Conservation (phyloP, 2,888 invertebrate species). For the Dexiosoma caninum region DNA sequence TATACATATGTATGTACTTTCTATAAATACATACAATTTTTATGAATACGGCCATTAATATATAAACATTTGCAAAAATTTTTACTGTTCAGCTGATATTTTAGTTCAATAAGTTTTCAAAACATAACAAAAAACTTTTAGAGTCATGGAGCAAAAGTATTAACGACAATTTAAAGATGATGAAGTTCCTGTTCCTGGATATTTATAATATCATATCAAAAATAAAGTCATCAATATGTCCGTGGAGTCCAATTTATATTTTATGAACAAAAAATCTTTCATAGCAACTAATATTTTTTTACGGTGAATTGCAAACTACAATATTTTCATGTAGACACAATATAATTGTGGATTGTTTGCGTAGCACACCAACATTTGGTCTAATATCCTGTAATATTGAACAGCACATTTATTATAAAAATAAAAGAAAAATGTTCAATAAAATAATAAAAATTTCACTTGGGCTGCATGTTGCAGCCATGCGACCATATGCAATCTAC, state of each 20-base stretch:
- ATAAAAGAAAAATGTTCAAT: background rate
- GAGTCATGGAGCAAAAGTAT: no score
- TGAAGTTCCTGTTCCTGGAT: no score
- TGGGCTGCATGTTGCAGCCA: background rate
- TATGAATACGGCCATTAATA: no score
- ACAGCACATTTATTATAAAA: background rate
- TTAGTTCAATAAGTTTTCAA: no score
- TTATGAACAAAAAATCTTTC: background rate
- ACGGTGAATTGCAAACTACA: background rate
- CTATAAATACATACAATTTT: no score
- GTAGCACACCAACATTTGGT: background rate
- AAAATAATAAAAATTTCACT: background rate
- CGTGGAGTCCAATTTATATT: background rate
- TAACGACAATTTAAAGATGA: no score
- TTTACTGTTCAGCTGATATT: no score
- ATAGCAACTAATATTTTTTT: background rate
- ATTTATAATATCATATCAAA: no score
- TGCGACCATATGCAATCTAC: background rate
- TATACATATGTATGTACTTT: no score
- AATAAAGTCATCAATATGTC: background rate
- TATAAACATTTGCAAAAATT: no score
- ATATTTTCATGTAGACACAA: background rate
- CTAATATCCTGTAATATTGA: constrained; percentile 8
- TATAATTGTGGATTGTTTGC: background rate
- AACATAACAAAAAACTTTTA: no score